Base-by-base conservation (phyloP, 2,113 vertebrate genomes). In the Platysteira castanea region DNA sequence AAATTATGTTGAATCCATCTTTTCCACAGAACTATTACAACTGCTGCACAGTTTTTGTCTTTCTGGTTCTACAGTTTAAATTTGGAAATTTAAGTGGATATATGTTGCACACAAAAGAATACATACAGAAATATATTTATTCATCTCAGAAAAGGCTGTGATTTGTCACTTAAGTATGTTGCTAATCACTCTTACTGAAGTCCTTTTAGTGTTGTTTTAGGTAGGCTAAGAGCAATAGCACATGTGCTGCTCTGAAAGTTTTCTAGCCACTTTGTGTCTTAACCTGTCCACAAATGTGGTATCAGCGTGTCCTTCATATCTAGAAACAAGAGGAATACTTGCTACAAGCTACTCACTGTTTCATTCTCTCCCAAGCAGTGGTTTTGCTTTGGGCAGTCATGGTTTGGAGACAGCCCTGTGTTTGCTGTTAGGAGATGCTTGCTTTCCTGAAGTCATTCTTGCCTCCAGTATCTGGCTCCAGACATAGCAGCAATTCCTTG, bases 51-150 rank as follows among this genome's bases (percentile, higher is more conserved):
- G 11, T 11, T 73, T 80, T 81, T 91, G 18, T 70, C 26, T 24
- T 80, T 74, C 41, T 63, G 7, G 4, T 70, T 84, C 37, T 78
- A 8, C 19, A 6, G 9, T 77, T 91, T 47, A 50, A 56, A 39
- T 24, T 64, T 21, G 24, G 39, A 70, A 67, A 67, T 67, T 44
- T 74, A 50, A 69, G 57, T 42, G 63, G 15, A 28, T 86, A 26
- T 10, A 14, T 2, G 0, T 52, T 68, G 10, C 16, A 28, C 0
- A 0, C 4, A 15, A 8, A 65, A 41, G 18, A 77, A 50, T 33
- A 13, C 20, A 4, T n/a, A 3, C 4, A 65, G n/a, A 46, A 80
- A 27, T 65, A 17, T 3, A 21, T 61, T 41, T 80, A 33, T 50
- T 39, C 5, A 46, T 23, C 44, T 81, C 26, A 19, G 50, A 92